These are phyloP conservation scores for Peromyscus melanophrys DNA, from an alignment of 2,797 vertebrate species.

Conservation along the genomic window DNA sequence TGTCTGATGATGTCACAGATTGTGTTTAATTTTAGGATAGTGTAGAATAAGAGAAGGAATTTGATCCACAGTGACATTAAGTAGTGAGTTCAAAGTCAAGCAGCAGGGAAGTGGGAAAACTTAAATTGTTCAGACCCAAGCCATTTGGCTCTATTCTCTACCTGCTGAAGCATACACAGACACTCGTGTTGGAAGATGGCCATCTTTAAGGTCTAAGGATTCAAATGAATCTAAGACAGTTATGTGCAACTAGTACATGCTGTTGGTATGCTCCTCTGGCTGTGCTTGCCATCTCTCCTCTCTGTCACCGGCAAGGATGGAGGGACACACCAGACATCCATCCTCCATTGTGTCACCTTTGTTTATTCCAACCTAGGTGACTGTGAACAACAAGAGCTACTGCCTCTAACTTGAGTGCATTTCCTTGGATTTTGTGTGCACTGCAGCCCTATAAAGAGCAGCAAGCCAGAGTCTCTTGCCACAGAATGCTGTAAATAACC, in stretches of 20 bases:
- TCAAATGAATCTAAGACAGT: not conserved
- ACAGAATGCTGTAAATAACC: not conserved
- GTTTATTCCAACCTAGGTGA: not conserved
- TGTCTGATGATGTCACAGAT: not conserved
- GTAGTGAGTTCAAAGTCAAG: conserved; percentile 35
- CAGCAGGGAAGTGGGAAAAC: not conserved
- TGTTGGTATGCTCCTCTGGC: not conserved
- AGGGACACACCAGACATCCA: too few relatives aligned
- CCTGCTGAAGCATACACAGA: not conserved
- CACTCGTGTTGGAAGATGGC: not conserved
- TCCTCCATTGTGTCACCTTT: not conserved
- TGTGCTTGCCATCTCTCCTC: not conserved
- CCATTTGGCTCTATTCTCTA: not conserved
- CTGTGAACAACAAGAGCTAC: not conserved
- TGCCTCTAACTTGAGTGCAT: not conserved
- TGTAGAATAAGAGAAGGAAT: conserved; percentile 25
- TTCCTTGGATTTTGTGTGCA: not conserved
- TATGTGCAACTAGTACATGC: not conserved
- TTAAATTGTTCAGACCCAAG: not conserved
- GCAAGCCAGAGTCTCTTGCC: not conserved
- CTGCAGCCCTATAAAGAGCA: not conserved
- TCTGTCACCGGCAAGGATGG: not conserved
- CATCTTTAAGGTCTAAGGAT: not conserved
- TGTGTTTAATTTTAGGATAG: conserved; percentile 27
- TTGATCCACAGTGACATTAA: conserved; percentile 1